Evolutionary conservation across 2,888 invertebrate species (phyloP).

Genomic region (Phytoseiulus persimilis): DNA sequence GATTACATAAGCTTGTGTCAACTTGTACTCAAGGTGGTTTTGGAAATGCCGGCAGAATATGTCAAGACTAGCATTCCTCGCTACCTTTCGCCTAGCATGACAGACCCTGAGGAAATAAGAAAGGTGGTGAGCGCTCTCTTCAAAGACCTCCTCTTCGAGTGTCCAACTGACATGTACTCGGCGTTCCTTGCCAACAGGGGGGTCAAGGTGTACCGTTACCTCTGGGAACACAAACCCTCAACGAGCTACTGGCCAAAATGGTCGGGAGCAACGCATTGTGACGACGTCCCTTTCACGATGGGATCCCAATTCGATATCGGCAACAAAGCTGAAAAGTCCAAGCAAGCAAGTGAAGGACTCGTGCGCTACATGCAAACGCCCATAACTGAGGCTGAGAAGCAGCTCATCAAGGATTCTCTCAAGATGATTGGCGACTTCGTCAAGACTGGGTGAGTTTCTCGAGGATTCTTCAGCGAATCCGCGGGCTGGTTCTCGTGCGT

Average conservation of each 20-base stretch:
- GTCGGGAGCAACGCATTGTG: constrained; percentile 42
- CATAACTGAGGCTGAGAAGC: not conserved
- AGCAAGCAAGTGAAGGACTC: constrained; percentile 16
- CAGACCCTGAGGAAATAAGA: not conserved
- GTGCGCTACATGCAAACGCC: not conserved
- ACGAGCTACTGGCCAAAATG: constrained; percentile 39
- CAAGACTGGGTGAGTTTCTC: constrained; percentile 12
- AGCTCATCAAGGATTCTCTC: not conserved
- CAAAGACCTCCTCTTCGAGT: constrained; percentile 18
- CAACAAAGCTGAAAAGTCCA: constrained; percentile 8
- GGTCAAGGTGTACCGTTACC: constrained; percentile 34
- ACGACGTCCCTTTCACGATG: constrained; percentile 40
- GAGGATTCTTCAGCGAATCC: too few species aligned
- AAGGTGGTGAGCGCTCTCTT: not conserved
- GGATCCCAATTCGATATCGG: constrained; percentile 9
- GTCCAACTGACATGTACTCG: constrained; percentile 10
- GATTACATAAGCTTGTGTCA: constrained; percentile 6
- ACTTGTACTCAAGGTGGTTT: constrained; percentile 11
- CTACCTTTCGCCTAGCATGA: not conserved
- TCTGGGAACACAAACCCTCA: constrained; percentile 8
- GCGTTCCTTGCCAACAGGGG: constrained; percentile 17
- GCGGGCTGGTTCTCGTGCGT: too few species aligned
- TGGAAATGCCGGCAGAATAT: constrained; percentile 8
- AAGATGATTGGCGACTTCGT: constrained; percentile 23
- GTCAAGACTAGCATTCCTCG: too few species aligned